Conservation (phyloP, 2,888 invertebrate genomes). For the Protophormia terraenovae region DNA sequence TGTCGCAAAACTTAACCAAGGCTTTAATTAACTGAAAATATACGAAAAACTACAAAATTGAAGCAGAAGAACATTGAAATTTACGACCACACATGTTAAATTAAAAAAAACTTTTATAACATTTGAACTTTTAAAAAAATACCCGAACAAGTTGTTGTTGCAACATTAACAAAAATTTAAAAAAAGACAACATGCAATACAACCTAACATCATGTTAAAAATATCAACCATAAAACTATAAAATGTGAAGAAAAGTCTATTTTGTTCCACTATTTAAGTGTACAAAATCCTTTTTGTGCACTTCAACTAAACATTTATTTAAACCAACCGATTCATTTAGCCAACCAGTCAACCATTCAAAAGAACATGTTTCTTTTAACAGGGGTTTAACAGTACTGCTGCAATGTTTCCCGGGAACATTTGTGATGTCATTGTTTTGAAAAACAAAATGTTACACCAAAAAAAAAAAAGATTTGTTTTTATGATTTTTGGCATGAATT, state of each 20-base stretch:
- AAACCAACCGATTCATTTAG: slow-evolving; percentile 14
- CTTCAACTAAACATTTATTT: neutral
- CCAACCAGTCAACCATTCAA: slow-evolving; percentile 9
- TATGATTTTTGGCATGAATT: slow-evolving; percentile 46
- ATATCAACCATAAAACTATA: slow-evolving; percentile 54
- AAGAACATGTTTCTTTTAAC: slow-evolving; percentile 40
- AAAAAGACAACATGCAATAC: neutral
- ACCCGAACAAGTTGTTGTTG: neutral
- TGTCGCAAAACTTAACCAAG: neutral
- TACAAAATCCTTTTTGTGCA: slow-evolving; percentile 52
- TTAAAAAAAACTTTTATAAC: neutral
- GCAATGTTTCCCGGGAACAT: neutral
- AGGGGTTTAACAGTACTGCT: slow-evolving; percentile 4
- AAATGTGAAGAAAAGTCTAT: slow-evolving; percentile 52
- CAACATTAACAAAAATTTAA: neutral
- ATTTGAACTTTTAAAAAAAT: slow-evolving; percentile 2
- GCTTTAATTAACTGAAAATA: slow-evolving; percentile 23
- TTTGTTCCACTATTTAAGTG: slow-evolving; percentile 64
- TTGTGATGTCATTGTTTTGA: slow-evolving; percentile 51
- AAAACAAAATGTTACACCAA: neutral
- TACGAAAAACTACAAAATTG: neutral
- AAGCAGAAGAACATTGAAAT: neutral
- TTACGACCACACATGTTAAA: slow-evolving; percentile 28
- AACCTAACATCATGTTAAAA: neutral
- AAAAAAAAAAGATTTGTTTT: slow-evolving; percentile 24